Percentiles rank a stretch among this genome's conserved stretches.
These are phyloP conservation scores for Catharus fuscescens DNA, from an alignment of 2,113 vertebrate genomes.

Conservation along the genomic window DNA sequence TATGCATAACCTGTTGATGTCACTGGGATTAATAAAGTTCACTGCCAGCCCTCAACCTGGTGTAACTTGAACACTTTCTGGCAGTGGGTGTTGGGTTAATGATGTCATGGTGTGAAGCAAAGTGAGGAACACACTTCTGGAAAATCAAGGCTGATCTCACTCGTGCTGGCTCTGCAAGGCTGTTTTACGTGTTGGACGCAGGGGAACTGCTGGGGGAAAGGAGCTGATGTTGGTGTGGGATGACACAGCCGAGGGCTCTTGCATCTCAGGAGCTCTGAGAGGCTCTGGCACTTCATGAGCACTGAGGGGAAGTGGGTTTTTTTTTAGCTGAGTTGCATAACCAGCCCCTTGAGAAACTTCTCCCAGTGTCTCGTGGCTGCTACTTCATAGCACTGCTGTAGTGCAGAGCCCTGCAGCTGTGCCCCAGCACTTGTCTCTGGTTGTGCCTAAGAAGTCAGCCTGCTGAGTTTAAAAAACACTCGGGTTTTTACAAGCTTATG, in stretches of 20 bases:
- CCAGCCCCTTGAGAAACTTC: not conserved
- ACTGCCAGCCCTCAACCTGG: not conserved
- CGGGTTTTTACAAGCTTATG: not conserved
- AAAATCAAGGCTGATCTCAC: not conserved
- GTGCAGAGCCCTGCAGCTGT: not conserved
- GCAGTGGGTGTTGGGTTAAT: not conserved
- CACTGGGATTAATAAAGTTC: no score
- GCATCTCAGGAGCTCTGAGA: not conserved
- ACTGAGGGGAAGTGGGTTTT: not conserved
- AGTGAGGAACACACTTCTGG: not conserved
- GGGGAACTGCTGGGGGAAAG: not conserved
- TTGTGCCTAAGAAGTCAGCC: not conserved
- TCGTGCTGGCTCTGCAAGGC: not conserved
- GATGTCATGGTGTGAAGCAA: not conserved
- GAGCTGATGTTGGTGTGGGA: not conserved
- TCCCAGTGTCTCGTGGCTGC: not conserved
- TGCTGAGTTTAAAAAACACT: not conserved
- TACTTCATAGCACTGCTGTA: not conserved
- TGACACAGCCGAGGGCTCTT: not conserved
- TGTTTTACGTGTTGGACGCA: rapidly evolving
- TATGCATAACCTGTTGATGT: not conserved
- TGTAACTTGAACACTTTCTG: not conserved
- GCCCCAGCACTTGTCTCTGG: not conserved
- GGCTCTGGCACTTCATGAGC: not conserved
- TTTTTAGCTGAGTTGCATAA: not conserved